phyloP scores from a whole-genome alignment of 2,888 invertebrate species.

The Philhelius pedissequus region DNA sequence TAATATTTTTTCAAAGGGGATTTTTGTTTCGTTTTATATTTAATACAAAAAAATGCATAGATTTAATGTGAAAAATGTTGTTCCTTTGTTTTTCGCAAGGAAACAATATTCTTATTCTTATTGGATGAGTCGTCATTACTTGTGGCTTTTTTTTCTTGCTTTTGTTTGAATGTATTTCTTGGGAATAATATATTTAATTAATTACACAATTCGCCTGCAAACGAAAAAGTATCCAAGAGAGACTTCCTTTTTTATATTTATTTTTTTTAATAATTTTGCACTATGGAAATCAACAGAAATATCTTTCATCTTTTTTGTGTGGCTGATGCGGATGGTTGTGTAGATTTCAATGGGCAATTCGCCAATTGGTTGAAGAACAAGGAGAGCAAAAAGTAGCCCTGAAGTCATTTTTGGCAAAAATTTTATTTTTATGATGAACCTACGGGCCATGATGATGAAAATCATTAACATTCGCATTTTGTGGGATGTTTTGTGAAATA shows the following conservation, averaged over 20 bases:
- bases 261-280: not conserved
- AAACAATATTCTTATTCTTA: not conserved
- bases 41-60: not conserved
- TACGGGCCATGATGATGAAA: not conserved
- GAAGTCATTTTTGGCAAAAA: constrained; percentile 9
- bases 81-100: not conserved
- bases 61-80: not conserved
- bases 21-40: not conserved
- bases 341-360: not conserved
- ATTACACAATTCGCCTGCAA: constrained; percentile 1
- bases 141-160: not conserved
- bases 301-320: constrained; percentile 10
- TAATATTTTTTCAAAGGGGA: constrained; percentile 14
- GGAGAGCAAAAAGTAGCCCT: not conserved
- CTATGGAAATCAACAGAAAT: not conserved
- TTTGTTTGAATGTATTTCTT: constrained; percentile 38
- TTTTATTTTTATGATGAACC: constrained; percentile 14
- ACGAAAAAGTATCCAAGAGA: not conserved
- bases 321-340: not conserved
- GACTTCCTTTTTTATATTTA: not conserved
- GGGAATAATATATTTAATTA: constrained; percentile 44
- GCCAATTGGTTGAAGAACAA: not conserved
- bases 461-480: constrained; percentile 18
- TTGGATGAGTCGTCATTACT: constrained; percentile 11
- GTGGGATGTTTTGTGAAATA: constrained; percentile 4